Percentiles rank a stretch among this genome's conserved stretches.
Evolutionary conservation across 1,140 invertebrate genomes (phyloP).

Genomic region (Drosophila jambulina): DNA sequence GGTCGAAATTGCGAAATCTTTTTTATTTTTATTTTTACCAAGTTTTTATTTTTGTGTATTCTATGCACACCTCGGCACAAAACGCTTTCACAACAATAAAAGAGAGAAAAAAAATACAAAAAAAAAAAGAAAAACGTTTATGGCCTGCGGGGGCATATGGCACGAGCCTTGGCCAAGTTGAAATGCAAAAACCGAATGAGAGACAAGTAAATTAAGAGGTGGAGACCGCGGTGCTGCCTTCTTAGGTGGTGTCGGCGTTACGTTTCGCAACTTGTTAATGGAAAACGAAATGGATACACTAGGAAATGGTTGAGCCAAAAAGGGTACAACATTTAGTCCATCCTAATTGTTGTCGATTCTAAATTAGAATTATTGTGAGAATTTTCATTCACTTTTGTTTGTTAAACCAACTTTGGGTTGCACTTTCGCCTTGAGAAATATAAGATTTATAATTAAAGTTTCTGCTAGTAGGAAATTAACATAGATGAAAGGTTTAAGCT

Average conservation of each 20-base stretch:
- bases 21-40: slow-evolving; percentile 20
- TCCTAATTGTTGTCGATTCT: slow-evolving; percentile 8
- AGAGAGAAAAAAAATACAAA: slow-evolving; percentile 41
- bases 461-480: neutral
- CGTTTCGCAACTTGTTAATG: slow-evolving; percentile 32
- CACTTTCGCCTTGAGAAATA: neutral
- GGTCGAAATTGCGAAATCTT: slow-evolving; percentile 43
- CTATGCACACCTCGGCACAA: slow-evolving; percentile 55
- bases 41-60: slow-evolving; percentile 48
- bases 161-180: slow-evolving; percentile 71
- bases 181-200: slow-evolving; percentile 64
- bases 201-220: slow-evolving; percentile 38
- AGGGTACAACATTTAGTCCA: neutral
- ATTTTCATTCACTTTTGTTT: slow-evolving; percentile 6
- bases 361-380: slow-evolving; percentile 13
- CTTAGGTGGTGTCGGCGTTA: slow-evolving; percentile 35
- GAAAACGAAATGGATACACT: slow-evolving; percentile 33
- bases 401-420: neutral
- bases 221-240: slow-evolving; percentile 35
- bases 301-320: slow-evolving; percentile 21
- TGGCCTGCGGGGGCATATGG: slow-evolving; percentile 63
- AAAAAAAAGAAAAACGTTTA: slow-evolving; percentile 32
- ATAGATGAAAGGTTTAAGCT: neutral
- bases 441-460: slow-evolving; percentile 3
- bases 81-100: slow-evolving; percentile 69